Evolutionary conservation across 53 echinoderm and acorn worm genomes (phyloP), one percentile per base, ranked within the genome.

Genomic region (Hippasteria phrygiana): DNA sequence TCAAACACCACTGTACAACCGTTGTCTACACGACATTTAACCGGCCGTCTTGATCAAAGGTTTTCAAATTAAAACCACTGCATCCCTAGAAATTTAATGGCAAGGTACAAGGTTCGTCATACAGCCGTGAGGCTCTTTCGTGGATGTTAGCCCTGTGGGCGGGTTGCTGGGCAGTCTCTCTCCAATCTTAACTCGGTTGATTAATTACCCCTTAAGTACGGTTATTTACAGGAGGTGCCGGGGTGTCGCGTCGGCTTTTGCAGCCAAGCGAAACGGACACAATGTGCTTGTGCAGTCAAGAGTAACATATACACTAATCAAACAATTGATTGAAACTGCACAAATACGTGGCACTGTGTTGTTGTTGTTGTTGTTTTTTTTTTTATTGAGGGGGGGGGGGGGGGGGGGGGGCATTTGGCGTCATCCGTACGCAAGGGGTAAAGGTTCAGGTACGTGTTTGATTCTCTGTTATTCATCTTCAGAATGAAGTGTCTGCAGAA

Each of bases 381-480:
- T n/a, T n/a, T n/a, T n/a, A n/a, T n/a, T n/a, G n/a, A n/a, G n/a
- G n/a, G n/a, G n/a, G n/a, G n/a, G n/a, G n/a, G n/a, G n/a, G n/a
- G n/a, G n/a, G n/a, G n/a, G n/a, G n/a, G n/a, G 48, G 48, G 48
- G 48, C 48, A 48, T 48, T 48, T 48, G 48, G 8, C 48, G 48
- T 48, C 48, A 10, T 48, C 8, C 48, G 8, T 10, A 14, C 48
- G 8, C 14, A 48, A 7, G 8, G 8, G 48, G 14, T 48, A 48
- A 67, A 67, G 69, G 69, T 67, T 67, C 32, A 67, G 16, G 34
- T 34, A 35, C 34, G 14, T 35, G 69, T 11, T 67, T 67, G 33
- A 67, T 67, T 67, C 36, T 67, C 34, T 67, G 69, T 67, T 36
- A 67, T 67, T 67, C 32, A 67, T 67, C 69, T 67, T 67, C 59